Conservation (phyloP, 2,113 vertebrate species). For the Oncorhynchus tshawytscha region DNA sequence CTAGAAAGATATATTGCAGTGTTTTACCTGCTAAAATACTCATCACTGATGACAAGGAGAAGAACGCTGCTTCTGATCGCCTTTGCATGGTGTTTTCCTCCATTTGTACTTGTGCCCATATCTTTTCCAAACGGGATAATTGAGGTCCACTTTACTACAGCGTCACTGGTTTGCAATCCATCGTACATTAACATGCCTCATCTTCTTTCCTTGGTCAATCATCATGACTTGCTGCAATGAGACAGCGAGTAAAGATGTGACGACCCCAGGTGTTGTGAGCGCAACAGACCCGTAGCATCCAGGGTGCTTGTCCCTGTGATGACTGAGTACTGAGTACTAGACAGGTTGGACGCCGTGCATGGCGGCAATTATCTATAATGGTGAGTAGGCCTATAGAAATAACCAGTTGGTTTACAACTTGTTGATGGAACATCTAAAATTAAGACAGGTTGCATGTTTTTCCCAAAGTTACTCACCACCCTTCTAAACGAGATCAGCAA, state of each 20-base stretch:
- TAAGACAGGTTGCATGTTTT: too few species aligned
- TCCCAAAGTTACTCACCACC: too few species aligned
- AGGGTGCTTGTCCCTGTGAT: slow-evolving; percentile 79
- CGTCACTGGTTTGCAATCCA: slow-evolving; percentile 81
- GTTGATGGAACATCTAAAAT: too few species aligned
- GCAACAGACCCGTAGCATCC: slow-evolving; percentile 67
- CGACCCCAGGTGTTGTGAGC: too few species aligned
- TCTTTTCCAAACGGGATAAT: slow-evolving; percentile 73
- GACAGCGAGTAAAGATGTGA: slow-evolving; percentile 59
- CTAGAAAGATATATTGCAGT: slow-evolving; percentile 80
- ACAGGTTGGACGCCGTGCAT: slow-evolving; percentile 83
- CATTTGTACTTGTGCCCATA: slow-evolving; percentile 70
- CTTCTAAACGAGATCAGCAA: too few species aligned
- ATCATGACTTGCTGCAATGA: slow-evolving; percentile 79
- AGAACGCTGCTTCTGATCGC: slow-evolving; percentile 71
- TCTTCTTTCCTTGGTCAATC: slow-evolving; percentile 81
- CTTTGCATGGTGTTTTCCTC: slow-evolving; percentile 78
- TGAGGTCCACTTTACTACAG: slow-evolving; percentile 77
- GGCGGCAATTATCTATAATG: slow-evolving; percentile 78
- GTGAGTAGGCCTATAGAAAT: slow-evolving; percentile 24
- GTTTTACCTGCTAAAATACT: slow-evolving; percentile 77
- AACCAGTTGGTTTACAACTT: not conserved
- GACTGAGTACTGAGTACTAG: slow-evolving; percentile 77
- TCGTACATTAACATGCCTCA: slow-evolving; percentile 75
- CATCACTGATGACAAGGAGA: slow-evolving; percentile 68